Evolutionary conservation across 2,888 invertebrate species (phyloP), one percentile per base, ranked within the genome.

Genomic region (Leptopilina drosophilae): DNA sequence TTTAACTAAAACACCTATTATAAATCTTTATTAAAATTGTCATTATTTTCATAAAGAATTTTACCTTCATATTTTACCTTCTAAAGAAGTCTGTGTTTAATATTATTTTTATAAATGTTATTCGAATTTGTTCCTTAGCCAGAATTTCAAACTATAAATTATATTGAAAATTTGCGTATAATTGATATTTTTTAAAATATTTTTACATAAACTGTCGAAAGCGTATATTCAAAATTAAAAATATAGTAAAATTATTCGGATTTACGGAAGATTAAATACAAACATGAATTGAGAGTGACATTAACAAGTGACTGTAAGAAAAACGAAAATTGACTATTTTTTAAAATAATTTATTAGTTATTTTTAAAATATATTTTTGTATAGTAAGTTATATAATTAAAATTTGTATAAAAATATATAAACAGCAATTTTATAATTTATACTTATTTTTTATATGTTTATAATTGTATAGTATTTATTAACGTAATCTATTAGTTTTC

Each of bases 21-120:
- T n/a, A 26, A 4, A 69, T 26, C 53, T 26, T 49, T 53, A 56
- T 53, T 5, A 26, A 42, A 8, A 8, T 53, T n/a, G 56, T n/a
- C n/a, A 56, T 26, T 26, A n/a, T n/a, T 26, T 9, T 33, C 12
- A 33, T 73, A 56, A n/a, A 53, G 14, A 73, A 73, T 73, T 73
- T 73, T 73, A 73, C 73, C 73, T 73, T 73, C 73, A 73, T 73
- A 33, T 73, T 73, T 73, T 73, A 73, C 73, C 73, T 73, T 73
- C 56, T 53, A 73, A 73, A 73, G n/a, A 56, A 73, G 73, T 14
- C 20, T n/a, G 73, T 56, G 56, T 53, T 73, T 73, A 56, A 33
- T 6, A 20, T 11, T 11, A 49, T 11, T 4, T 15, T n/a, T 33
- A 33, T 5, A 33, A n/a, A 53, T 56, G 9, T n/a, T 73, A 53